Evolutionary conservation across 2,113 vertebrate species (phyloP).

Genomic region (Brachyistius frenatus): DNA sequence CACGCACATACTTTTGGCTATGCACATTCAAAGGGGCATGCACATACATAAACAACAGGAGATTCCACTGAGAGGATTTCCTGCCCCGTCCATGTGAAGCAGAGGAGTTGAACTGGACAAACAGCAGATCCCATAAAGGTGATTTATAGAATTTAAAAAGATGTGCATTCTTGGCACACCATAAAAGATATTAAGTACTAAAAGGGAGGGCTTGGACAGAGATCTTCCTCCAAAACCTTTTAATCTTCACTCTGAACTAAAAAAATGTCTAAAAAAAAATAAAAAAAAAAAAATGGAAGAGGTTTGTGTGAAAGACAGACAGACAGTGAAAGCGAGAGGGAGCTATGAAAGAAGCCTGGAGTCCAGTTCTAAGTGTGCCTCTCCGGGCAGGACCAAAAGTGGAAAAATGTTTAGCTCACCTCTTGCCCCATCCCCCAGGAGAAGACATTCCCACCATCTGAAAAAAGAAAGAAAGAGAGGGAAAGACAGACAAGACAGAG

Average conservation of each 20-base stretch:
- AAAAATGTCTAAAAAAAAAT: conserved; percentile 54
- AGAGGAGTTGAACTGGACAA: conserved; percentile 78
- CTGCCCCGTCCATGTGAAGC: conserved; percentile 73
- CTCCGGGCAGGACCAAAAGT: conserved; percentile 78
- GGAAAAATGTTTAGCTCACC: conserved; percentile 80
- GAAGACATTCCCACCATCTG: conserved; percentile 83
- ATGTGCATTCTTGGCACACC: conserved; percentile 79
- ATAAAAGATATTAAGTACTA: conserved; percentile 82
- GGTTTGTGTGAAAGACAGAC: conserved; percentile 16
- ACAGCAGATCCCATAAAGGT: conserved; percentile 81
- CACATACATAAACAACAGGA: conserved; percentile 60
- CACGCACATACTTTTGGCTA: conserved; percentile 31
- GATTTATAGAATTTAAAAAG: conserved; percentile 86
- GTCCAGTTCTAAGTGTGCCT: conserved; percentile 74
- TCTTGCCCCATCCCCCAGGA: conserved; percentile 82
- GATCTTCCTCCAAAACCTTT: conserved; percentile 76
- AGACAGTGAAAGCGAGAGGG: conserved; percentile 5
- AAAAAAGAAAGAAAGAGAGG: conserved; percentile 59
- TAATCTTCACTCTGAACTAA: conserved; percentile 76
- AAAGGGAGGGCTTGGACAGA: conserved; percentile 73
- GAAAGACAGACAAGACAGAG: conserved; percentile 3
- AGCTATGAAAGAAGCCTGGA: conserved; percentile 53
- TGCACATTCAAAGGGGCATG: conserved; percentile 41
- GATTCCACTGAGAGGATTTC: conserved; percentile 73
- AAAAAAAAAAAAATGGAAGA: conserved; percentile 43